These are phyloP conservation scores for Nibea albiflora DNA, from an alignment of 2,113 vertebrate genomes.

Conservation along the genomic window DNA sequence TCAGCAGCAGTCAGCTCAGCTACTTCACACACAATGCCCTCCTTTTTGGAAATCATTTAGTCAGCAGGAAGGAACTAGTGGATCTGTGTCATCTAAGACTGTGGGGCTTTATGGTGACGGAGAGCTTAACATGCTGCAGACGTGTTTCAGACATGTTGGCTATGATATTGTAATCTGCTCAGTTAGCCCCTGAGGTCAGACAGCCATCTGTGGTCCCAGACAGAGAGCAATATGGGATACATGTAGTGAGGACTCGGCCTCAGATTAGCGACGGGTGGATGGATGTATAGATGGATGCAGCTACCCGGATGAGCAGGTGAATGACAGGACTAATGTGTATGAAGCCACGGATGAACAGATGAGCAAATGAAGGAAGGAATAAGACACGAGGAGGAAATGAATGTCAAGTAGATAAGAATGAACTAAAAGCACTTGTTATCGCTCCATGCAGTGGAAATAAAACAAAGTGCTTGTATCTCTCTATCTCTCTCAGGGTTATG, in stretches of 20 bases:
- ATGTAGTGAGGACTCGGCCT: not conserved
- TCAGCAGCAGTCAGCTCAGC: not conserved
- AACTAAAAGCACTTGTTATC: not conserved
- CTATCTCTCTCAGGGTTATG: not conserved
- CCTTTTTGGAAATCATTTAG: not conserved
- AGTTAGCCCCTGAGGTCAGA: constrained; percentile 51
- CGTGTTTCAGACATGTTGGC: constrained; percentile 39
- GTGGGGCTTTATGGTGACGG: constrained; percentile 1
- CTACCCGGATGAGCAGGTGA: not conserved
- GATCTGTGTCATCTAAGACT: not conserved
- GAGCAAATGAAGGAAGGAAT: not conserved
- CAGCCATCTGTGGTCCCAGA: constrained; percentile 70
- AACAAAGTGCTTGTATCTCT: constrained; percentile 10
- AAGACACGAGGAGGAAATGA: not conserved
- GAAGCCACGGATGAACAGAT: not conserved
- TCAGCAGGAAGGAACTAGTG: not conserved
- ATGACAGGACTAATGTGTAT: not conserved
- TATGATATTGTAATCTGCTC: constrained; percentile 62
- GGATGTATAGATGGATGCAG: not conserved
- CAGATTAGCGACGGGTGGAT: not conserved
- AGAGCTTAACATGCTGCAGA: constrained; percentile 37
- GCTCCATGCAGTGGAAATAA: not conserved
- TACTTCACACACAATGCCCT: not conserved
- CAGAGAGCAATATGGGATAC: constrained; percentile 28
- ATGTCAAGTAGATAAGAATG: not conserved